Evolutionary conservation across 53 echinoderm and acorn worm species (phyloP), one percentile per base, ranked within the genome.

Genomic region (Luidia sarsii): DNA sequence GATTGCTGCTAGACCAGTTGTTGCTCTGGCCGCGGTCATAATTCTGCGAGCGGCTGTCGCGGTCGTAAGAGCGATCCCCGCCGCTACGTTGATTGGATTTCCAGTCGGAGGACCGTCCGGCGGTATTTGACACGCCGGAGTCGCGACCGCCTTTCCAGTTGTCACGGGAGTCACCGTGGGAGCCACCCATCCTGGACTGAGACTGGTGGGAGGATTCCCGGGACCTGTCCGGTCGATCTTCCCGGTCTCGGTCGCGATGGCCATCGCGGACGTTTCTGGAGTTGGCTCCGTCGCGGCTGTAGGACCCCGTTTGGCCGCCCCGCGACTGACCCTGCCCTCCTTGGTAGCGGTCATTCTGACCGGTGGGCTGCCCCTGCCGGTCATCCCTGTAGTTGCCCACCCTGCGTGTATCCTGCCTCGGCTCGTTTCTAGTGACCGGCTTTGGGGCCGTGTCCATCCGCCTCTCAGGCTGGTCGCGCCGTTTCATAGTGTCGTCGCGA

Each of bases 321-420:
- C 77, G 46, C n/a, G 59, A 67, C 48, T 59, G 60, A 60, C 74
- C 74, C 35, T 77, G 77, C 31, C 62, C 77, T 37, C 57, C 72
- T 72, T 72, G 72, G 59, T 82, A 82, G 3, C 82, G 67, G 68
- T 82, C 59, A 9, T 62, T 62, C 36, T 63, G 72, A 22, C 27
- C 51, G n/a, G 64, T 29, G 34, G 30, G 73, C 16, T 49, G 39
- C 11, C 64, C 73, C 9, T 73, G 72, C 9, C 84, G 72, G 20
- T 84, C 84, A 64, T 84, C 84, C 35, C 84, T 71, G 22, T 60
- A 60, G 65, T 72, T 71, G 13, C 72, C 72, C 3, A 35, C 84
- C 15, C 68, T 71, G 39, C 83, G 67, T 7, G 46, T 46, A 59
- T 70, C 70, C 46, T 50, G 59, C 35, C 83, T 59, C 4, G 61